These are phyloP conservation scores for Latrodectus elegans DNA, from an alignment of 2,888 invertebrate genomes.

Conservation along the genomic window DNA sequence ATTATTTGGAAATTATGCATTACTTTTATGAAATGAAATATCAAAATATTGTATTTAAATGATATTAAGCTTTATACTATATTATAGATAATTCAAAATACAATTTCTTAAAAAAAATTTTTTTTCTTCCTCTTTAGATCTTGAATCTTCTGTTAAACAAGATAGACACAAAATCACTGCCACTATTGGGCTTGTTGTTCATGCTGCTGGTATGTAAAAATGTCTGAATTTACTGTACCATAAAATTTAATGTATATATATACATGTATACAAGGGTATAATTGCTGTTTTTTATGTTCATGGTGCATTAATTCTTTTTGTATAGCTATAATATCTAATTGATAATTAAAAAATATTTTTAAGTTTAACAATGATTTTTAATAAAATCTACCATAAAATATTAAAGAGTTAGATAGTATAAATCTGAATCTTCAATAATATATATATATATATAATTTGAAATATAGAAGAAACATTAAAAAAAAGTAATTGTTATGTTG, in stretches of 20 bases:
- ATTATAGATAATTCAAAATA: neutral
- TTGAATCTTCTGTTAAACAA: slow-evolving; percentile 74
- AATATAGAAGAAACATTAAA: no score
- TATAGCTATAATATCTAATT: neutral
- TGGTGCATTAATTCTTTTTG: neutral
- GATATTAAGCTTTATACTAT: neutral
- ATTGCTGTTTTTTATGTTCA: neutral
- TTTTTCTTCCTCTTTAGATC: slow-evolving; percentile 72
- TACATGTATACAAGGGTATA: neutral
- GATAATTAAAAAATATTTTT: neutral
- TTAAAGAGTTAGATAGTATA: no score
- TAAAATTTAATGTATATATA: neutral
- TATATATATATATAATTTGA: no score
- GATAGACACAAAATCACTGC: slow-evolving; percentile 83
- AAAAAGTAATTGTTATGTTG: no score
- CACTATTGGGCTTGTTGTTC: slow-evolving; percentile 96
- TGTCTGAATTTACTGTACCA: neutral
- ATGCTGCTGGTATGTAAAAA: slow-evolving; percentile 87
- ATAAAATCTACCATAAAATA: no score
- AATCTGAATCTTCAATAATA: no score
- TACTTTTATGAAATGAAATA: no score
- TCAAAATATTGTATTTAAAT: no score
- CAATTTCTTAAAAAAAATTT: neutral
- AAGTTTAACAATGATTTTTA: no score
- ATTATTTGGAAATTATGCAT: no score